Evolutionary conservation across 1,140 invertebrate genomes (phyloP).

Genomic region (Limonius californicus): DNA sequence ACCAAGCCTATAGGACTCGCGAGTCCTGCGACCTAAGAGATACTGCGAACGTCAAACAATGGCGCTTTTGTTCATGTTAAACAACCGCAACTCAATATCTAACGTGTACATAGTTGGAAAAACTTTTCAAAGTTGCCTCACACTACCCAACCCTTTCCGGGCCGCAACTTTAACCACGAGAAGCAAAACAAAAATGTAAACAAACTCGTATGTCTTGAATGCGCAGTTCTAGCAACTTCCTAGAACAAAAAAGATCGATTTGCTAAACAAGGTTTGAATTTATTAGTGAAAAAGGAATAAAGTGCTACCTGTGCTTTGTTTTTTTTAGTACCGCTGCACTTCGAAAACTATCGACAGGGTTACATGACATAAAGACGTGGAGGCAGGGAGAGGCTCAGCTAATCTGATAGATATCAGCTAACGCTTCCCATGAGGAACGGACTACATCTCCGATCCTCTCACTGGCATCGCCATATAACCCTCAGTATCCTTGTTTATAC

Average conservation of each 20-base stretch:
- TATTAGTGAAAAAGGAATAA: no score
- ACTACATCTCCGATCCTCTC: not conserved
- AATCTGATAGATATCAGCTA: slow-evolving; percentile 1
- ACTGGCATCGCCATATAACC: not conserved
- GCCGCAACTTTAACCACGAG: not conserved
- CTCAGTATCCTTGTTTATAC: not conserved
- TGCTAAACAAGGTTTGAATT: not conserved
- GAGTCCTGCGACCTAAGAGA: not conserved
- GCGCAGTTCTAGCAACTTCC: no score
- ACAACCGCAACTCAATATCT: not conserved
- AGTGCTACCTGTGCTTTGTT: no score
- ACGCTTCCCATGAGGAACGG: not conserved
- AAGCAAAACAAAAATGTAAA: not conserved
- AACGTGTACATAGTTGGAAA: not conserved
- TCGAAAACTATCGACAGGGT: not conserved
- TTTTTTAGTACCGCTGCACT: not conserved
- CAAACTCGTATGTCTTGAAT: no score
- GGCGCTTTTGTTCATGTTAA: not conserved
- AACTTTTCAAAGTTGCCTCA: not conserved
- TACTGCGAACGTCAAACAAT: not conserved
- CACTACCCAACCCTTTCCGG: no score
- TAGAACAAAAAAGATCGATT: not conserved
- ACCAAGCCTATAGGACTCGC: not conserved
- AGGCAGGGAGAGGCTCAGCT: not conserved
- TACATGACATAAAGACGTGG: not conserved